These are phyloP conservation scores for Arvicanthis niloticus DNA, from an alignment of 2,113 vertebrate genomes.

Conservation along the genomic window DNA sequence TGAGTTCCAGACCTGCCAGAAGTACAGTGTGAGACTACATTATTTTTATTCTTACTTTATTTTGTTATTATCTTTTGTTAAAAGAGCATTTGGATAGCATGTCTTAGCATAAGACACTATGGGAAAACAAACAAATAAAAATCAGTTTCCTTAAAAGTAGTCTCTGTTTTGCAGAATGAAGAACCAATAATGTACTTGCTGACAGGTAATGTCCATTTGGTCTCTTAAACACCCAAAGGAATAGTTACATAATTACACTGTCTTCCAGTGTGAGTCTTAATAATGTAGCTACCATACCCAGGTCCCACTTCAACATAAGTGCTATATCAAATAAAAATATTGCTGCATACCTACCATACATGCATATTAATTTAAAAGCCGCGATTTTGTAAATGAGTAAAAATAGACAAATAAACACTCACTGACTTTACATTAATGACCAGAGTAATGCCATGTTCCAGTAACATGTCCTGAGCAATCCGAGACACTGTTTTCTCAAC, in stretches of 20 bases:
- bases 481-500: constrained; percentile 99
- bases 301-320: not conserved
- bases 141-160: not conserved
- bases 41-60: not conserved
- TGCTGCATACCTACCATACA: not conserved
- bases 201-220: not conserved
- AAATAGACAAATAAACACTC: constrained; percentile 79
- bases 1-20: not conserved
- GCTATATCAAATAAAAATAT: not conserved
- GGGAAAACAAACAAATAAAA: not conserved
- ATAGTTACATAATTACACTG: not conserved
- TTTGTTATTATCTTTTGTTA: not conserved
- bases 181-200: not conserved
- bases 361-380: constrained; percentile 30
- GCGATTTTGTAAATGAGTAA: not conserved
- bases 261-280: not conserved
- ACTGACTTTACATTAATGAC: constrained; percentile 99
- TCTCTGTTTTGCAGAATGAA: not conserved
- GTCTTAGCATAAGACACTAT: not conserved
- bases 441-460: constrained; percentile 97
- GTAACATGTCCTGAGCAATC: constrained; percentile 98
- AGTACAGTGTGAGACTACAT: not conserved
- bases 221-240: not conserved
- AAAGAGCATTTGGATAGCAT: not conserved
- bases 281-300: not conserved